These are phyloP conservation scores for Caenorhabditis sp. DNA, from an alignment of 2,888 invertebrate species.

Conservation along the genomic window DNA sequence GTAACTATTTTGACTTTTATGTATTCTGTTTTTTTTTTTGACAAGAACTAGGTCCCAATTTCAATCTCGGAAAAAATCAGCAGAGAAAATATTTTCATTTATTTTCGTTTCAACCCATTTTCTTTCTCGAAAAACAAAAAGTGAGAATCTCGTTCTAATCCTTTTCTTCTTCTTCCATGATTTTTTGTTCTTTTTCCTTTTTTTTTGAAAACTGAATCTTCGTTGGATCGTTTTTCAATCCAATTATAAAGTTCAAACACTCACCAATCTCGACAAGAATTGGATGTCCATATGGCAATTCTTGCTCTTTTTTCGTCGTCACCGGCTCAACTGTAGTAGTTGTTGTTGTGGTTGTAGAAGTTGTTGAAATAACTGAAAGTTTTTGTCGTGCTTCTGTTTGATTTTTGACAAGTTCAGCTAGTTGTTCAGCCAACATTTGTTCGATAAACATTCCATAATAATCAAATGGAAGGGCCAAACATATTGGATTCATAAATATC, in stretches of 20 bases:
- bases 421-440: slow-evolving; percentile 42
- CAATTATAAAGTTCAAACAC: background rate
- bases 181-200: background rate
- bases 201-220: background rate
- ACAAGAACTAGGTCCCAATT: too few species aligned
- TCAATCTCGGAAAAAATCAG: too few species aligned
- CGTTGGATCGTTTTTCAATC: background rate
- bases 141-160: too few species aligned
- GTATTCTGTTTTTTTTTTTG: too few species aligned
- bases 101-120: too few species aligned
- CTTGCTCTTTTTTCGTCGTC: background rate
- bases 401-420: slow-evolving; percentile 25
- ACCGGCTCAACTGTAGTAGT: slow-evolving; percentile 3
- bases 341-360: slow-evolving; percentile 4
- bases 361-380: slow-evolving; percentile 22
- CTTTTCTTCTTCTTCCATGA: too few species aligned
- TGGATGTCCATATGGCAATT: slow-evolving; percentile 21
- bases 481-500: background rate
- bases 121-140: too few species aligned
- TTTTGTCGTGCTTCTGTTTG: background rate
- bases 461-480: slow-evolving; percentile 31
- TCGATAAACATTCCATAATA: slow-evolving; percentile 53
- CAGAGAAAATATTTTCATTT: too few species aligned
- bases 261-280: slow-evolving; percentile 17
- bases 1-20: too few species aligned